Evolutionary conservation across 2,888 invertebrate species (phyloP).

Genomic region (Eustalomyia histrio): DNA sequence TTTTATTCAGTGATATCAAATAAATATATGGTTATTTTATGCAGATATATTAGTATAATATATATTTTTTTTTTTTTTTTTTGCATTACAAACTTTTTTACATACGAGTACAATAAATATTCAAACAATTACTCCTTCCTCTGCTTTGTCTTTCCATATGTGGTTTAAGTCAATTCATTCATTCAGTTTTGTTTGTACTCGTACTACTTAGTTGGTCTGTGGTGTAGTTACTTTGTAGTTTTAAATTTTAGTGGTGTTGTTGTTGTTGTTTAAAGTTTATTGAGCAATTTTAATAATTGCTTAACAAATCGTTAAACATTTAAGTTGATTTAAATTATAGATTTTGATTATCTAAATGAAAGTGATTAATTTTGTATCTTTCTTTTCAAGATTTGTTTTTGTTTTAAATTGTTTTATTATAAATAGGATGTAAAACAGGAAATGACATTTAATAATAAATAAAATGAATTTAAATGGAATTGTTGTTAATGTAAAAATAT

Average conservation of each 20-base stretch:
- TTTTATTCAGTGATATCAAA: slow-evolving; percentile 34
- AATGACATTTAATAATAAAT: slow-evolving; percentile 1
- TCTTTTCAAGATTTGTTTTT: neutral
- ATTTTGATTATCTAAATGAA: slow-evolving; percentile 63
- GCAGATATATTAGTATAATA: slow-evolving; percentile 43
- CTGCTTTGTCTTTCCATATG: slow-evolving; percentile 6
- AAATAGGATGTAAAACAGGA: slow-evolving; percentile 33
- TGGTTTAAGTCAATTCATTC: slow-evolving; percentile 5
- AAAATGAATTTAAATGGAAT: neutral
- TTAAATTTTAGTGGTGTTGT: too few relatives aligned
- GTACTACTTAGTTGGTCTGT: neutral
- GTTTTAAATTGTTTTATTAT: neutral
- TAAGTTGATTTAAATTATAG: slow-evolving; percentile 61
- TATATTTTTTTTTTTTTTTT: too few relatives aligned
- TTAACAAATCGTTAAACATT: slow-evolving; percentile 65
- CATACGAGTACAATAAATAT: slow-evolving; percentile 47
- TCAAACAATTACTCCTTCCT: slow-evolving; percentile 44
- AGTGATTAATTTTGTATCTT: slow-evolving; percentile 46
- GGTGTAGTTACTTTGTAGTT: too few relatives aligned
- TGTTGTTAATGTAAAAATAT: neutral
- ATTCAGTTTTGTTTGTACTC: slow-evolving; percentile 7
- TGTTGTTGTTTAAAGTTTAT: slow-evolving; percentile 54
- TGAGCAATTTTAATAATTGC: slow-evolving; percentile 64
- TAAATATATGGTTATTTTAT: slow-evolving; percentile 58
- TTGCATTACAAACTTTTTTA: slow-evolving; percentile 40